Conservation (phyloP, 1,140 invertebrate genomes). For the Paralvinella palmiformis region DNA sequence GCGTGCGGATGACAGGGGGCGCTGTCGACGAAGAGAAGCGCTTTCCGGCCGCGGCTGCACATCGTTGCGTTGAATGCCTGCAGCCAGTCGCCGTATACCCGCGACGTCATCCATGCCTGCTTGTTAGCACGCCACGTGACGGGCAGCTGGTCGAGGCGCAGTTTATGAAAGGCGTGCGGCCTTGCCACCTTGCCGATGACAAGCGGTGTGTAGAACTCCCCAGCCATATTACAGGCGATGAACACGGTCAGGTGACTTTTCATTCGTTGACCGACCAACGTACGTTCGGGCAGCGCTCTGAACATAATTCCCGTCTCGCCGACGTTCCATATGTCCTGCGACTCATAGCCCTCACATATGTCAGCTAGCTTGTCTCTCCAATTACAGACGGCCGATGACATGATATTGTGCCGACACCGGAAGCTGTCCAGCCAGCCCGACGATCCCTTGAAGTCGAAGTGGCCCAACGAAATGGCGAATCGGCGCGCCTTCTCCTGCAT, state of each 20-base stretch:
- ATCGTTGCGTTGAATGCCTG: constrained; percentile 18
- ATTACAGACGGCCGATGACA: background rate
- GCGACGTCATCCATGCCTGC: constrained; percentile 17
- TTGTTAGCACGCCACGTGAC: too few relatives aligned
- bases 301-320: too few relatives aligned
- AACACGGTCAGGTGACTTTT: too few relatives aligned
- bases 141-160: too few relatives aligned
- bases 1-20: constrained; percentile 14
- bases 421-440: constrained; percentile 40
- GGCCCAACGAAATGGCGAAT: constrained; percentile 27
- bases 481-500: constrained; percentile 31
- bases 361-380: too few relatives aligned
- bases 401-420: constrained; percentile 27
- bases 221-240: too few relatives aligned
- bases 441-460: constrained; percentile 38
- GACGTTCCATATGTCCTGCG: too few relatives aligned
- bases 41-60: constrained; percentile 16
- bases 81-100: constrained; percentile 22
- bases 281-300: too few relatives aligned
- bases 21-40: constrained; percentile 21
- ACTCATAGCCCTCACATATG: too few relatives aligned
- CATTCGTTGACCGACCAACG: too few relatives aligned
- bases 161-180: background rate
- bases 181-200: too few relatives aligned
- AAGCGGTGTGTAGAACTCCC: too few relatives aligned